phyloP scores from a whole-genome alignment of 1,140 invertebrate genomes.

The Eubasilissa regina region DNA sequence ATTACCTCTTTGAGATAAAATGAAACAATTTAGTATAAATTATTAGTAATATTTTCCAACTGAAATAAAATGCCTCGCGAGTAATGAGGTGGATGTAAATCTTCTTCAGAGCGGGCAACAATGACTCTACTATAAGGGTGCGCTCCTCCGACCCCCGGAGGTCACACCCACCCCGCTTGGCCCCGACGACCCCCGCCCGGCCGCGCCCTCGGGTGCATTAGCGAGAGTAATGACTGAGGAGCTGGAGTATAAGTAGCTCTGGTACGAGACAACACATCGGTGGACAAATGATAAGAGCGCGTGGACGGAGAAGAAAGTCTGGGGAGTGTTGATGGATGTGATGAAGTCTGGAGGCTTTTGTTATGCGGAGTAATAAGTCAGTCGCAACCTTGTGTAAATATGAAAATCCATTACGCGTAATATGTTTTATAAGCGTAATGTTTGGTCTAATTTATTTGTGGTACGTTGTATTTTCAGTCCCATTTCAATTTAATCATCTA shows the following conservation, averaged over 20 bases:
- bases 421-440: too few species aligned
- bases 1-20: too few species aligned
- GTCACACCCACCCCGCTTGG: not conserved
- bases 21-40: too few species aligned
- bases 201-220: constrained; percentile 11
- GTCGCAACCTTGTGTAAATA: too few species aligned
- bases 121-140: constrained; percentile 6
- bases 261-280: not conserved
- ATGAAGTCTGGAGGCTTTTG: too few species aligned
- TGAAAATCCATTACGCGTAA: too few species aligned
- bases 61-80: constrained; percentile 8
- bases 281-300: constrained; percentile 1
- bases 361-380: too few species aligned
- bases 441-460: too few species aligned
- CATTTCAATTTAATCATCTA: too few species aligned
- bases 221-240: constrained; percentile 28
- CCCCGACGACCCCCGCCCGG: not conserved
- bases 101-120: constrained; percentile 21
- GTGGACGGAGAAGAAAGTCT: not conserved
- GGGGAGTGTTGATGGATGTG: too few species aligned
- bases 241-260: not conserved
- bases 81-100: constrained; percentile 35
- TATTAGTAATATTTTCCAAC: not conserved
- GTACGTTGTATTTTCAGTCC: too few species aligned
- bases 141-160: not conserved